Percentiles rank a stretch among this genome's conserved stretches.
These are phyloP conservation scores for Antheraea assamensis DNA, from an alignment of 2,888 invertebrate species.

Conservation along the genomic window DNA sequence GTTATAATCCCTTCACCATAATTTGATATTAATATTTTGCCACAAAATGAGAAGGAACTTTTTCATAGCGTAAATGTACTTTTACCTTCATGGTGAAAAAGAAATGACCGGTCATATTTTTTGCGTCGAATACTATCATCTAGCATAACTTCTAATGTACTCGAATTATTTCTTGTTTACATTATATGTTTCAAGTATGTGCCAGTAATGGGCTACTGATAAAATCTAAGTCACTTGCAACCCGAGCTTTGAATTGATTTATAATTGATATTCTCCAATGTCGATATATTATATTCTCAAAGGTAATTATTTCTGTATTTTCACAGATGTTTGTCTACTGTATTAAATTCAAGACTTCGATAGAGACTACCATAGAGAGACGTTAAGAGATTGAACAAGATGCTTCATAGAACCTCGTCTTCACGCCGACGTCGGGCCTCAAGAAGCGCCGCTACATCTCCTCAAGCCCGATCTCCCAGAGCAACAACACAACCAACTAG, in stretches of 20 bases:
- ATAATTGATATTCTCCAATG: background rate
- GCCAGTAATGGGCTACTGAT: no score
- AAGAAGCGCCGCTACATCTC: conserved; percentile 85
- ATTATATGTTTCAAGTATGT: no score
- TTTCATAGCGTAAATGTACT: background rate
- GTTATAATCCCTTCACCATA: background rate
- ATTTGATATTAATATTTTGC: background rate
- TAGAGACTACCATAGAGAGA: conserved; percentile 19
- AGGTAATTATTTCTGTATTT: background rate
- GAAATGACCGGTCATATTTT: background rate
- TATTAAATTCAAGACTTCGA: conserved; percentile 20
- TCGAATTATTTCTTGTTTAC: background rate
- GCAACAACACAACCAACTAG: conserved; percentile 73
- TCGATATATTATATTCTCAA: background rate
- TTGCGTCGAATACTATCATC: background rate
- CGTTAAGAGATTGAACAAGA: conserved; percentile 47
- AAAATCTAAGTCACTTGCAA: background rate
- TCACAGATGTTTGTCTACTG: background rate
- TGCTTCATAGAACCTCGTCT: conserved; percentile 85
- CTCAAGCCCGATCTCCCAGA: conserved; percentile 80
- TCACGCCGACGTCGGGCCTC: conserved; percentile 86
- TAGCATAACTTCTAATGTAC: background rate
- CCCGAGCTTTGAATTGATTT: background rate
- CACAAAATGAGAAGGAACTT: background rate
- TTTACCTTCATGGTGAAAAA: background rate